A percentile compares a stretch with the other conserved stretches of the same genome.
phyloP scores from a whole-genome alignment of 2,888 invertebrate species.

The Idaea aversata region DNA sequence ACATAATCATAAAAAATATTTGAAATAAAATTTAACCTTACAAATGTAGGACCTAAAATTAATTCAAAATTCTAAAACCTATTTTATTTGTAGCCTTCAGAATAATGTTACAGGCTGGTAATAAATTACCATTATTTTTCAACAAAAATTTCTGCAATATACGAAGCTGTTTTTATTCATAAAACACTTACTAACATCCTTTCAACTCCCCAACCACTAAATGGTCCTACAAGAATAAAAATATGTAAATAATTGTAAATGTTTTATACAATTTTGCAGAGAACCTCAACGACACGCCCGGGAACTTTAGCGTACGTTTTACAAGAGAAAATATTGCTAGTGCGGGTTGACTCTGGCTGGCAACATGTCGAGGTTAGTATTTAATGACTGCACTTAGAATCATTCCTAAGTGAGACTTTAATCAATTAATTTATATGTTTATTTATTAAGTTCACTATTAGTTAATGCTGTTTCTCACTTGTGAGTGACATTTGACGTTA shows the following conservation, averaged over 20 bases:
- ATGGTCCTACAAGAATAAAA: slow-evolving; percentile 10
- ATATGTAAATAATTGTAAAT: slow-evolving; percentile 25
- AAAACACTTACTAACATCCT: neutral
- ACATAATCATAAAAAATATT: too few species aligned
- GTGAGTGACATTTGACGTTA: too few species aligned
- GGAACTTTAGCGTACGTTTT: slow-evolving; percentile 68
- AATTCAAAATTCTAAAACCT: too few species aligned
- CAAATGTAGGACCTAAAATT: too few species aligned
- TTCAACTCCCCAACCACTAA: neutral
- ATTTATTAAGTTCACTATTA: too few species aligned
- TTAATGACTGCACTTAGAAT: neutral
- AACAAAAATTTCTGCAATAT: neutral
- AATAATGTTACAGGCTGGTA: neutral
- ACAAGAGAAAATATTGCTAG: slow-evolving; percentile 56
- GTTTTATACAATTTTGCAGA: slow-evolving; percentile 39
- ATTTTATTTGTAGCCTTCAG: too few species aligned
- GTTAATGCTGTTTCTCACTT: too few species aligned
- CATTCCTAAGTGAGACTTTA: neutral
- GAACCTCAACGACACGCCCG: slow-evolving; percentile 47
- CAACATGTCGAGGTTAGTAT: slow-evolving; percentile 55
- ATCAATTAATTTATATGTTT: too few species aligned
- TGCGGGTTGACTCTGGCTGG: slow-evolving; percentile 63
- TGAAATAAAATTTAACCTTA: too few species aligned
- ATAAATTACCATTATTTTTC: neutral
- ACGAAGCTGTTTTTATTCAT: neutral